Conservation (phyloP, 2,888 invertebrate species). For the Clitarchus hookeri region DNA sequence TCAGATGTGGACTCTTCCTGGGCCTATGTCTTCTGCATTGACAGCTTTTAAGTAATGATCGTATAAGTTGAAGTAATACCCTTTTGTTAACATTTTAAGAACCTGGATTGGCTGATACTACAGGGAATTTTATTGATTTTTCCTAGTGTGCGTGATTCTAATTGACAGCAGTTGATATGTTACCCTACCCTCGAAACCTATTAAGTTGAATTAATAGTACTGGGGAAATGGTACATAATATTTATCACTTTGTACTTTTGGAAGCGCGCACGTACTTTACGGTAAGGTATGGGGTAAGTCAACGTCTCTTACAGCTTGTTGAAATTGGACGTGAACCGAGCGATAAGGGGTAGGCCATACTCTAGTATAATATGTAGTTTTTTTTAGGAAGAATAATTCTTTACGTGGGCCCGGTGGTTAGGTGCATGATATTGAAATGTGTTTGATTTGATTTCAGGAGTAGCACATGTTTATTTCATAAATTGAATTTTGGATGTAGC, state of each 20-base stretch:
- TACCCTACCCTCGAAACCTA: background rate
- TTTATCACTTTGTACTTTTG: background rate
- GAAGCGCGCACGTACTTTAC: no score
- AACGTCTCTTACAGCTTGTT: no score
- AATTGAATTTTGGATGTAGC: no score
- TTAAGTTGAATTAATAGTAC: background rate
- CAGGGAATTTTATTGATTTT: background rate
- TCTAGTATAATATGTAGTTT: no score
- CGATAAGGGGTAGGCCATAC: no score
- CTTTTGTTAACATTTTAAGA: background rate
- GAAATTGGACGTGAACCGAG: no score
- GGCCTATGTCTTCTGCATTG: slow-evolving; percentile 35
- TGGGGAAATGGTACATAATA: background rate
- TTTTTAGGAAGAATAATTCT: no score
- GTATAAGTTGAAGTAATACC: background rate
- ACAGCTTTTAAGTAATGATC: slow-evolving; percentile 34
- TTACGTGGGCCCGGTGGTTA: no score
- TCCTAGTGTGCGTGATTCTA: background rate
- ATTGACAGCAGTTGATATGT: background rate
- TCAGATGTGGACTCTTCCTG: slow-evolving; percentile 40
- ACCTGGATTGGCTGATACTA: background rate
- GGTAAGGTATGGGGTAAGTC: no score
- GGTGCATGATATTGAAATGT: no score
- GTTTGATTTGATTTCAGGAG: no score
- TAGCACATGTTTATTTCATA: no score